Conservation (phyloP, 2,113 vertebrate genomes). For the Lepidothrix coronata region DNA sequence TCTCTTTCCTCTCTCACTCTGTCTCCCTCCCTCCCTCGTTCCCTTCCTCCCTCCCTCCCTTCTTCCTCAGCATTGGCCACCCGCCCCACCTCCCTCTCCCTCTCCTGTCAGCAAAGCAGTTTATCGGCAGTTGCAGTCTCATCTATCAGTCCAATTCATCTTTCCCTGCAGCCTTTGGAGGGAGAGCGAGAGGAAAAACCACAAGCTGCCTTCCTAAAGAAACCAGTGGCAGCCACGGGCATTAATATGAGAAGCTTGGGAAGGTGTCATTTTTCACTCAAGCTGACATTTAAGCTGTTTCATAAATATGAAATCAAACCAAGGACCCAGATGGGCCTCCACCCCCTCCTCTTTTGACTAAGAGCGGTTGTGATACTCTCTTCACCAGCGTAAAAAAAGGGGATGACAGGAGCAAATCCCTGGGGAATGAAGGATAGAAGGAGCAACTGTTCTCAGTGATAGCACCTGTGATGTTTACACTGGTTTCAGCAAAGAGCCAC, state of each 20-base stretch:
- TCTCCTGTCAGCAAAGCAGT: conserved; percentile 46
- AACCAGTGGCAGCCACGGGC: conserved; percentile 63
- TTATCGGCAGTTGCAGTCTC: conserved; percentile 63
- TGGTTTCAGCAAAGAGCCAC: not conserved
- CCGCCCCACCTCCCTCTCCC: not conserved
- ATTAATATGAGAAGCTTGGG: conserved; percentile 70
- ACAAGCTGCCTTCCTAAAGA: conserved; percentile 61
- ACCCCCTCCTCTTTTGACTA: conserved; percentile 57
- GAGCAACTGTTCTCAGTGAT: not conserved
- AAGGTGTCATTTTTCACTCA: conserved; percentile 81
- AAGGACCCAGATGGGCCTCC: conserved; percentile 75
- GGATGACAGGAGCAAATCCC: conserved; percentile 54
- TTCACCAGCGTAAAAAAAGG: conserved; percentile 26
- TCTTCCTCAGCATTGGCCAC: not conserved
- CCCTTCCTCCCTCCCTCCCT: not conserved
- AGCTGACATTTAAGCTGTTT: conserved; percentile 82
- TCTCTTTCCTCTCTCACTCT: not conserved
- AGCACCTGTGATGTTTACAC: conserved; percentile 12
- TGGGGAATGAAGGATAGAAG: conserved; percentile 1
- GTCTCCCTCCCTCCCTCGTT: not conserved
- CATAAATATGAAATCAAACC: conserved; percentile 82
- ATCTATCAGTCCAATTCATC: conserved; percentile 70
- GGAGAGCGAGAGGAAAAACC: conserved; percentile 42
- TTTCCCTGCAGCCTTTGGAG: conserved; percentile 48
- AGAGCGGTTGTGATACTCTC: conserved; percentile 20